phyloP scores from a whole-genome alignment of 1,140 invertebrate species.

The Teleogryllus occipitalis region DNA sequence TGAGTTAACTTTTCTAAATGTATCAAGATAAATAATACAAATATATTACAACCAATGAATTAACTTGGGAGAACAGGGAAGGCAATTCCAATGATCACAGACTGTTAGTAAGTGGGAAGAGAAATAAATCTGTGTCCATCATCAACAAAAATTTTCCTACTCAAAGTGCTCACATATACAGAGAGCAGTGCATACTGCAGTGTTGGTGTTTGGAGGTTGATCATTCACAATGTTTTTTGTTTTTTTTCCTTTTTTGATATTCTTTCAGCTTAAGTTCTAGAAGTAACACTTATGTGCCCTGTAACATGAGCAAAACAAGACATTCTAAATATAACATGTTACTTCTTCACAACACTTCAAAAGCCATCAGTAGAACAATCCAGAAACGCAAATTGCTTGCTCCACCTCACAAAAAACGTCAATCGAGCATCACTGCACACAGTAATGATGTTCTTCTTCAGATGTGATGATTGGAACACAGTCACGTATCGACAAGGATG shows the following conservation, averaged over 20 bases:
- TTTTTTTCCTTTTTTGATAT: too few species aligned
- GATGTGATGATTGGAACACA: slow-evolving; percentile 1
- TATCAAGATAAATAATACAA: slow-evolving; percentile 13
- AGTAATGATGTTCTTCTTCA: background rate
- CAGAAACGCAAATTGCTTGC: background rate
- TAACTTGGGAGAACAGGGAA: slow-evolving; percentile 18
- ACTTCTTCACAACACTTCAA: background rate
- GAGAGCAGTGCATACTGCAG: background rate
- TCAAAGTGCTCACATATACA: slow-evolving; percentile 23
- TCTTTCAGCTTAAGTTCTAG: background rate
- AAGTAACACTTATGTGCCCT: background rate
- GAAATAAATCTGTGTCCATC: slow-evolving; percentile 3
- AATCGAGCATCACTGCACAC: background rate
- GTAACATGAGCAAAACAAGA: background rate
- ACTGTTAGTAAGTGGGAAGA: slow-evolving; percentile 24
- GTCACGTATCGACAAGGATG: background rate
- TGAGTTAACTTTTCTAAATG: background rate
- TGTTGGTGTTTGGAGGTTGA: background rate
- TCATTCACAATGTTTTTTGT: background rate
- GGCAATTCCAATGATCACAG: slow-evolving; percentile 27
- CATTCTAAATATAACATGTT: too few species aligned
- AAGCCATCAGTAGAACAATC: background rate
- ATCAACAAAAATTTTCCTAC: slow-evolving; percentile 10
- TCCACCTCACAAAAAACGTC: background rate
- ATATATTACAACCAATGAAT: slow-evolving; percentile 14